A percentile compares a stretch with the other conserved stretches of the same genome.
These are phyloP conservation scores for Bathynomus jamesi DNA, from an alignment of 1,140 invertebrate genomes.

Conservation along the genomic window DNA sequence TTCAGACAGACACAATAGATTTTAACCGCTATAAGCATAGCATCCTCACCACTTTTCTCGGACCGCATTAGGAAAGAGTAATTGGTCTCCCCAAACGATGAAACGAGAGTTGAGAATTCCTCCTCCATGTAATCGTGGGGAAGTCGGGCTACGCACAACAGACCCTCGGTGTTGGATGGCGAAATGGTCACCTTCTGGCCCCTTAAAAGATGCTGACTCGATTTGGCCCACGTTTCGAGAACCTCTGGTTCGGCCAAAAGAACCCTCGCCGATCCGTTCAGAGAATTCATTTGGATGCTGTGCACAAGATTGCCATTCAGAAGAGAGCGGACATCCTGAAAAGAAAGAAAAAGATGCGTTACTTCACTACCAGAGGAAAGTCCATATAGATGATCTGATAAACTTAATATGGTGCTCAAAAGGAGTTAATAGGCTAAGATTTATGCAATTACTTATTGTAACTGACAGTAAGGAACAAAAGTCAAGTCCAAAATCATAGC, in stretches of 20 bases:
- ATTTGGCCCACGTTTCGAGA: constrained; percentile 29
- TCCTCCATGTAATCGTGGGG: constrained; percentile 47
- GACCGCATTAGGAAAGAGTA: constrained; percentile 52
- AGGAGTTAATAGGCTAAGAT: too few relatives aligned
- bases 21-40: too few relatives aligned
- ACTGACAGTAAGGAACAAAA: too few relatives aligned
- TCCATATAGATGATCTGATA: too few relatives aligned
- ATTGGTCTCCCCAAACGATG: constrained; percentile 46
- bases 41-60: constrained; percentile 49
- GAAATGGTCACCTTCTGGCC: constrained; percentile 46
- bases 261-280: constrained; percentile 22
- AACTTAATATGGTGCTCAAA: too few relatives aligned
- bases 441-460: too few relatives aligned
- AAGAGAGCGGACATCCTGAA: constrained; percentile 28
- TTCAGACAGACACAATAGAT: not conserved
- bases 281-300: constrained; percentile 41
- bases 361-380: too few relatives aligned
- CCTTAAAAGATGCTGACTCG: constrained; percentile 40
- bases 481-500: too few relatives aligned
- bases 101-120: constrained; percentile 47
- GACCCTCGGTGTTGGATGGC: constrained; percentile 48
- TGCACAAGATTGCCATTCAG: constrained; percentile 24
- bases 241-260: constrained; percentile 31
- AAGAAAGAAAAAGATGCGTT: not conserved
- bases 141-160: constrained; percentile 51